Base-by-base conservation (phyloP, 2,113 vertebrate genomes). In the Erinaceus europaeus region DNA sequence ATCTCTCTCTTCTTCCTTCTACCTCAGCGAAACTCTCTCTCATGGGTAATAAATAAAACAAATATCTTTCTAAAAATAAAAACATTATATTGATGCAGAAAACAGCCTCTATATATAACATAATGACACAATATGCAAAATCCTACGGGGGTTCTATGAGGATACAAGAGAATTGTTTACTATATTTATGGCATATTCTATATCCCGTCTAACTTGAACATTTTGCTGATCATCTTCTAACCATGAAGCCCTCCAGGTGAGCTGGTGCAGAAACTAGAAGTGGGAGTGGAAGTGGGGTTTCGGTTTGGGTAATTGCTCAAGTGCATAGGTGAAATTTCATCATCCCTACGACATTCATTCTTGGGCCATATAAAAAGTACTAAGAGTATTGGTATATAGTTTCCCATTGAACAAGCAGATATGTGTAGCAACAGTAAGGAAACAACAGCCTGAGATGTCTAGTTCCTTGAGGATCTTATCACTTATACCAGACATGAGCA, bases 381-480 rank as follows among this genome's bases (percentile, higher is more conserved):
- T n/a, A n/a, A n/a, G 32, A 6, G 32, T 4, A 27, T 55, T n/a
- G 17, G 48, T 57, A 57, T 72, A 57, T 4, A 9, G 15, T 38
- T 42, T 78, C 52, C 64, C 29, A n/a, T n/a, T 57, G 79, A 74
- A 76, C 55, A 27, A 34, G 71, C 79, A 88, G 84, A 79, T 62
- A 32, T 29, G 32, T 36, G 46, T 59, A 40, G 74, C 46, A 38
- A 29, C 53, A 34, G 59, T 34, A 38, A 88, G 76, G 80, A 65
- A 64, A 36, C 23, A 64, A 9, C 27, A 17, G 65, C 15, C 38
- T 8, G n/a, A 44, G 64, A 52, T 11, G 29, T 36, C 42, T 53
- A 0, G 36, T 44, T 50, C 61, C 62, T n/a, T 3, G 67, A 85
- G 64, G 55, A 64, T 23, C 72, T 83, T 87, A 53, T 87, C 86